phyloP scores from a whole-genome alignment of 2,888 invertebrate genomes.

The Ochropleura plecta region DNA sequence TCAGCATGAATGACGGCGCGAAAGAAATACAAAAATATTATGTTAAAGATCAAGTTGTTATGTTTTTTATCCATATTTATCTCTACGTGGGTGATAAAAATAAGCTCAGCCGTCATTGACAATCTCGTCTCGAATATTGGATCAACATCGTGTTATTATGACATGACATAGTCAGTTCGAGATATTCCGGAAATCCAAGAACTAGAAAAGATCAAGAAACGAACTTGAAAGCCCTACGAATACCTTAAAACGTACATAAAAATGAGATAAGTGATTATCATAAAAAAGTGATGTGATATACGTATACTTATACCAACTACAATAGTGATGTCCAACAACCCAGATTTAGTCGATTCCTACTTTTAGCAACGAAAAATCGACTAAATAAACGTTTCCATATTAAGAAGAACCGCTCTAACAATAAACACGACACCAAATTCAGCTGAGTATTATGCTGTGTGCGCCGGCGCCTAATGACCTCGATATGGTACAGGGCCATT shows the following conservation, averaged over 20 bases:
- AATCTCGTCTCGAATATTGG: constrained; percentile 33
- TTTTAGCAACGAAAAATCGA: constrained; percentile 3
- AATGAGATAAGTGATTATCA: neutral
- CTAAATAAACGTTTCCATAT: constrained; percentile 30
- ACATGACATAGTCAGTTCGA: neutral
- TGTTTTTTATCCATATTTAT: constrained; percentile 37
- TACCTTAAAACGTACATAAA: neutral
- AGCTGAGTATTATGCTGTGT: constrained; percentile 27
- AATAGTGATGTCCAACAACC: constrained; percentile 9
- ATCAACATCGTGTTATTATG: constrained; percentile 12
- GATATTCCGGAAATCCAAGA: neutral
- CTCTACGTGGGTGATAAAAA: constrained; percentile 40
- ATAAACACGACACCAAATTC: constrained; percentile 34
- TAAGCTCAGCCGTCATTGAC: constrained; percentile 29
- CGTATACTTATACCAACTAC: constrained; percentile 1
- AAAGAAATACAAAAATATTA: constrained; percentile 16
- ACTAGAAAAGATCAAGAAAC: neutral
- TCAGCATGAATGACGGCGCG: neutral
- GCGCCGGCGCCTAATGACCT: constrained; percentile 62
- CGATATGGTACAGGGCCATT: constrained; percentile 61
- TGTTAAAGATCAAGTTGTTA: constrained; percentile 22
- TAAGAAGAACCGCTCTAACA: constrained; percentile 23
- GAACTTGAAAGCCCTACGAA: neutral
- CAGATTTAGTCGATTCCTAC: constrained; percentile 35
- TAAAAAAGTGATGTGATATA: too few relatives aligned